A percentile compares a stretch with the other conserved stretches of the same genome.
phyloP scores from a whole-genome alignment of 2,888 invertebrate genomes.

The Microctonus brassicae region DNA sequence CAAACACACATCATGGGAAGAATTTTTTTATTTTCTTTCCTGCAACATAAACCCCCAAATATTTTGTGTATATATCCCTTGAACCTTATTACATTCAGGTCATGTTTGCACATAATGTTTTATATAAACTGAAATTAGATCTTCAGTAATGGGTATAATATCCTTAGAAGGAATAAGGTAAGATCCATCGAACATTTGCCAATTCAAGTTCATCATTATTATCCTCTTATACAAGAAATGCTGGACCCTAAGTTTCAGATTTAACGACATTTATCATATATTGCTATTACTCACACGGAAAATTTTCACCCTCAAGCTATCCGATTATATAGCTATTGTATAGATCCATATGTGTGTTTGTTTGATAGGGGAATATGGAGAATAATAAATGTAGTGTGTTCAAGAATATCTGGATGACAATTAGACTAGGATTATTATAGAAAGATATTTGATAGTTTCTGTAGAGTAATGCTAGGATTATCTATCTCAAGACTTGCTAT shows the following conservation, averaged over 20 bases:
- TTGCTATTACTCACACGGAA: neutral
- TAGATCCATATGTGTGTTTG: no score
- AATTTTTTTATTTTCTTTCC: constrained; percentile 51
- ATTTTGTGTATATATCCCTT: constrained; percentile 42
- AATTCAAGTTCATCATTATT: constrained; percentile 18
- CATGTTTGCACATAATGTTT: constrained; percentile 59
- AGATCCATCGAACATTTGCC: constrained; percentile 8
- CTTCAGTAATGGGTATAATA: neutral
- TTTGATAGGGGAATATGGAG: no score
- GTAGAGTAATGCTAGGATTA: neutral
- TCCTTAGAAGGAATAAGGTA: neutral
- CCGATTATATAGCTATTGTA: constrained; percentile 5
- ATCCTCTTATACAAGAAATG: constrained; percentile 23
- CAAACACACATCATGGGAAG: constrained; percentile 59
- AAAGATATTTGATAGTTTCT: constrained; percentile 23
- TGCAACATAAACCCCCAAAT: constrained; percentile 12
- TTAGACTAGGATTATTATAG: no score
- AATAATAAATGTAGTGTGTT: neutral
- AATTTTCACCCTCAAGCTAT: constrained; percentile 17
- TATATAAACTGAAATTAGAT: constrained; percentile 47
- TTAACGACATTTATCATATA: neutral
- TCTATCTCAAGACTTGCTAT: no score
- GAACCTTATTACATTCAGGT: constrained; percentile 39
- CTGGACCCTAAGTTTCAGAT: constrained; percentile 7
- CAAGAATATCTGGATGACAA: neutral